A percentile compares a stretch with the other conserved stretches of the same genome.
Evolutionary conservation across 1,140 invertebrate genomes (phyloP).

Genomic region (Pseudoatta argentina): DNA sequence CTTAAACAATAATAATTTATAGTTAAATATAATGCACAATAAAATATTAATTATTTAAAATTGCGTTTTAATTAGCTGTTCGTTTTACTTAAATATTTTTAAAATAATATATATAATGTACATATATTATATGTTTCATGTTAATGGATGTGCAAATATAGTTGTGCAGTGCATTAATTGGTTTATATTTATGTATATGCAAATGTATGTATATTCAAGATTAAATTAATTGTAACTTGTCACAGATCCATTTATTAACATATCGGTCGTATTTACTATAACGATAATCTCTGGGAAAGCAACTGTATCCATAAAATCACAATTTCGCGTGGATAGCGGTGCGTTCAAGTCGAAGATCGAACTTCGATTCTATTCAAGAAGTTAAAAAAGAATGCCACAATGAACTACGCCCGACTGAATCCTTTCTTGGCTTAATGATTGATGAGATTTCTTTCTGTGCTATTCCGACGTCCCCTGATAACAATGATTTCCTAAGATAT

Average conservation of each 20-base stretch:
- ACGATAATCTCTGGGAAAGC: background rate
- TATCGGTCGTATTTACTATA: slow-evolving; percentile 6
- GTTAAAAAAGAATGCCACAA: slow-evolving; percentile 62
- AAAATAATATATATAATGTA: background rate
- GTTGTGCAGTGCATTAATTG: background rate
- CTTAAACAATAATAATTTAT: background rate
- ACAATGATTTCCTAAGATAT: slow-evolving; percentile 62
- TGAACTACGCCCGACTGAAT: slow-evolving; percentile 55
- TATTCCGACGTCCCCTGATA: slow-evolving; percentile 46
- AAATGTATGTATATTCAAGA: background rate
- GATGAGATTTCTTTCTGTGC: slow-evolving; percentile 57
- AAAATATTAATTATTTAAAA: slow-evolving; percentile 16
- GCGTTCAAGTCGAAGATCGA: slow-evolving; percentile 51
- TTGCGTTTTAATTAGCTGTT: background rate
- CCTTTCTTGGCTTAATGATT: slow-evolving; percentile 61
- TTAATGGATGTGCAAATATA: background rate
- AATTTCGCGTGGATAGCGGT: slow-evolving; percentile 31
- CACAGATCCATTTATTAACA: background rate
- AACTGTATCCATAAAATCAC: slow-evolving; percentile 45
- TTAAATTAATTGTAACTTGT: slow-evolving; percentile 28
- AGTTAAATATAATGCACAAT: background rate
- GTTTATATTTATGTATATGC: background rate
- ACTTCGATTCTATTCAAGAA: slow-evolving; percentile 53
- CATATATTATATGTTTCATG: background rate
- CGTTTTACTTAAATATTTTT: background rate